phyloP scores from a whole-genome alignment of 2,113 vertebrate genomes.

The Brachyhypopomus occidentalis region DNA sequence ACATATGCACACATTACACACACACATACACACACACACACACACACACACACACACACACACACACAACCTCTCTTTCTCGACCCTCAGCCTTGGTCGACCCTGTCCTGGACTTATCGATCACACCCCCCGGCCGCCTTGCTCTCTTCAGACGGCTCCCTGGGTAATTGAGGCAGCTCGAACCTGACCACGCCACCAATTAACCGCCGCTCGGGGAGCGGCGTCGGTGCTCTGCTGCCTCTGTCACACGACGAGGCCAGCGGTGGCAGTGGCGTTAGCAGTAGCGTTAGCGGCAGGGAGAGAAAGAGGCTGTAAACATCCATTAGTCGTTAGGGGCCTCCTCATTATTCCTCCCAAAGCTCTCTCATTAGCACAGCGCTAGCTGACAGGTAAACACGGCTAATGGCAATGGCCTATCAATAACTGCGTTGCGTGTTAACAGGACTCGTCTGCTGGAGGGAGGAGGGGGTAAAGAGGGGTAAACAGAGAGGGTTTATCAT shows the following conservation, averaged over 20 bases:
- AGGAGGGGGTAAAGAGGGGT: constrained; percentile 67
- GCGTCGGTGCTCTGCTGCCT: not conserved
- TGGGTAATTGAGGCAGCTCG: constrained; percentile 68
- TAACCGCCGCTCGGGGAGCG: constrained; percentile 59
- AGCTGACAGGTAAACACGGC: constrained; percentile 90
- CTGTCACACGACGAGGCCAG: constrained; percentile 39
- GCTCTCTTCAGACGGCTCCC: constrained; percentile 59
- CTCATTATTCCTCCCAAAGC: constrained; percentile 91
- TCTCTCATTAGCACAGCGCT: constrained; percentile 87
- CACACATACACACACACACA: not conserved
- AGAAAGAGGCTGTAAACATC: constrained; percentile 84
- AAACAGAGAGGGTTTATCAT: constrained; percentile 62
- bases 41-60: constrained; percentile 46
- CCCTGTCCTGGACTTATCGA: constrained; percentile 49
- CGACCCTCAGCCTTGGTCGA: constrained; percentile 45
- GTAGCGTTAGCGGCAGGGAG: constrained; percentile 64
- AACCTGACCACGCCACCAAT: constrained; percentile 77
- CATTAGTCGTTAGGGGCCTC: constrained; percentile 86
- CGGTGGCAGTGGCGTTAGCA: constrained; percentile 68
- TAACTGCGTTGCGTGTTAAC: constrained; percentile 82
- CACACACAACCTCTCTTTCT: constrained; percentile 40
- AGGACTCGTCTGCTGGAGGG: constrained; percentile 66
- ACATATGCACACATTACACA: not conserved
- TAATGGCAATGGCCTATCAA: constrained; percentile 92
- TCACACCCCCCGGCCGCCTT: constrained; percentile 35